A percentile compares a stretch with the other conserved stretches of the same genome.
These are phyloP conservation scores for Morone saxatilis DNA, from an alignment of 2,113 vertebrate genomes.

Conservation along the genomic window DNA sequence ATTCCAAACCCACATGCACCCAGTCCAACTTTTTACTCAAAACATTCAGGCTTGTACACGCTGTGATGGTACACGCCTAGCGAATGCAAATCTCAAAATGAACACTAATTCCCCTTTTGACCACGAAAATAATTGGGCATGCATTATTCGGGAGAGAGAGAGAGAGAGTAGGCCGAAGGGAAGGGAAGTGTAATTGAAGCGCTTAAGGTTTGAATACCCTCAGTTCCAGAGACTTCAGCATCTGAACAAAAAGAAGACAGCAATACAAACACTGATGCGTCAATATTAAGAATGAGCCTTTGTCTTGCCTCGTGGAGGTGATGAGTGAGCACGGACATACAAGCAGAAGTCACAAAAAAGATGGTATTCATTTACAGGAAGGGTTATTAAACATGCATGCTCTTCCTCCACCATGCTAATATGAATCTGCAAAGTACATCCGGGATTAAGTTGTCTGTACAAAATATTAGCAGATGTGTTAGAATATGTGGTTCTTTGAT, in stretches of 20 bases:
- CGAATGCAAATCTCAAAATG: constrained; percentile 68
- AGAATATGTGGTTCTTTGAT: neutral
- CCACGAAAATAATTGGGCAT: constrained; percentile 51
- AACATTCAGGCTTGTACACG: constrained; percentile 67
- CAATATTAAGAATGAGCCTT: constrained; percentile 47
- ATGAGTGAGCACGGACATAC: constrained; percentile 32
- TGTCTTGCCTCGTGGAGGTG: constrained; percentile 27
- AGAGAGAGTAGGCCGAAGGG: constrained; percentile 41
- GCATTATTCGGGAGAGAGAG: constrained; percentile 48
- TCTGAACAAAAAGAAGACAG: constrained; percentile 48
- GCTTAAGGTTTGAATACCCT: constrained; percentile 60
- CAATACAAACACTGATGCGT: constrained; percentile 58
- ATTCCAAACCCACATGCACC: constrained; percentile 38
- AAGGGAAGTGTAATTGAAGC: constrained; percentile 67
- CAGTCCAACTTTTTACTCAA: constrained; percentile 42
- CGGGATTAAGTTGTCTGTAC: no score
- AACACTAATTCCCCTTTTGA: constrained; percentile 75
- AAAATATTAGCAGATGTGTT: neutral
- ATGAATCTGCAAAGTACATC: neutral
- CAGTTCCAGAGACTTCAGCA: constrained; percentile 18
- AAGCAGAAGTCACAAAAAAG: constrained; percentile 24
- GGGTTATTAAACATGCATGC: constrained; percentile 13
- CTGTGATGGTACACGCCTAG: constrained; percentile 58
- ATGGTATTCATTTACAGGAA: constrained; percentile 27
- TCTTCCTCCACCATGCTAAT: neutral